These are phyloP conservation scores for Novumbra hubbsi DNA, from an alignment of 2,797 vertebrate species.

Conservation along the genomic window DNA sequence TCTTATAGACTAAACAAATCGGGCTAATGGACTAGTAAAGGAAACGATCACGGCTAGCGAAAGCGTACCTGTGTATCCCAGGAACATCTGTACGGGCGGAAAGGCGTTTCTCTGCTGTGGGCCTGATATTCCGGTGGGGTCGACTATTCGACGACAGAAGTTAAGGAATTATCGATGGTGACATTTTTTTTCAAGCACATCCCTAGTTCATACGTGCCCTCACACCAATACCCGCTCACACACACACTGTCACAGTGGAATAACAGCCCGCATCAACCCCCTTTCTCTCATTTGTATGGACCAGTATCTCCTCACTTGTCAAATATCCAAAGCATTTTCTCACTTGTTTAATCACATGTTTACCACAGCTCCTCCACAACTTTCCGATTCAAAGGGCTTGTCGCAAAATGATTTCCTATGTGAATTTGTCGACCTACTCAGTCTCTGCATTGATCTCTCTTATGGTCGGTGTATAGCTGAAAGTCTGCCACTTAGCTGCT, in stretches of 20 bases:
- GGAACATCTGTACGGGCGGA: no score
- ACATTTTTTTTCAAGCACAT: not conserved
- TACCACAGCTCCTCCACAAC: not conserved
- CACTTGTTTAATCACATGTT: not conserved
- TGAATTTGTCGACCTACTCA: not conserved
- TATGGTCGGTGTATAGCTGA: not conserved
- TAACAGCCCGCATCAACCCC: not conserved
- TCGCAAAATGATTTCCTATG: slow-evolving; percentile 18
- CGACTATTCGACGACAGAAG: no score
- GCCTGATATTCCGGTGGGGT: no score
- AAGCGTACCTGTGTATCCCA: no score
- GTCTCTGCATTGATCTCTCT: slow-evolving; percentile 19
- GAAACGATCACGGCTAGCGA: no score
- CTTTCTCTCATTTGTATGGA: not conserved
- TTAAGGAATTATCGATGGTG: no score
- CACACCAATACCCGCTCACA: not conserved
- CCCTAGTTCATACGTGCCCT: not conserved
- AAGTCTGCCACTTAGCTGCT: not conserved
- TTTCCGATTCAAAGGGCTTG: not conserved
- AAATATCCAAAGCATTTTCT: not conserved
- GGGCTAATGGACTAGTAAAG: no score
- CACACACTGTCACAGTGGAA: slow-evolving; percentile 8
- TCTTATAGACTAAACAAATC: no score
- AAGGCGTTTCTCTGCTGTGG: no score
- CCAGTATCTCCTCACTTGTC: not conserved